Base-by-base conservation (phyloP, 2,888 invertebrate genomes). In the Callimorpha dominula region DNA sequence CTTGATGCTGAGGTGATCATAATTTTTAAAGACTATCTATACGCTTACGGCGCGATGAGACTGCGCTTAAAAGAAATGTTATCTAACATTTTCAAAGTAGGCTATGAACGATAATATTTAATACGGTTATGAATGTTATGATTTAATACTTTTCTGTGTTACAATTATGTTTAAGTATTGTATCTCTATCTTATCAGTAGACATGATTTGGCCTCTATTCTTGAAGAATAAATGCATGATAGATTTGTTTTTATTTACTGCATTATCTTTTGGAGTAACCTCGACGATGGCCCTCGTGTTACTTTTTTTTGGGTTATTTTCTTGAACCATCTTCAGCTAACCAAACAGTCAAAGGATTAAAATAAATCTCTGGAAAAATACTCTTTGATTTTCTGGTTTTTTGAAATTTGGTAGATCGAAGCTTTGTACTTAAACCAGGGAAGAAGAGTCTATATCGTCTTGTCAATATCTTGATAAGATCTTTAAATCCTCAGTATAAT, bases 111-210 rank as follows among this genome's bases (percentile, higher is more conserved):
- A 50, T 50, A 66, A 52, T 66, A 52, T 52, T 65, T 40, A 49
- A 66, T 40, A 43, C 42, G 63, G 40, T 64, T 64, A 40, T 43
- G 17, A 43, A 43, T 54, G 40, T 64, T 64, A 40, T 43, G 17
- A 43, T 64, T 54, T 60, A 31, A 31, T 63, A 50, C 64, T 31
- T 72, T 57, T 12, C 14, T 17, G 62, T 67, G 64, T 73, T 65
- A 78, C 70, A 74, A 75, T 75, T 77, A 74, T 69, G 74, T 72
- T 52, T 60, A 67, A 71, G 73, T 70, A 71, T 60, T 64, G 42
- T 72, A 12, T 17, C 67, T 50, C 52, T 78, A 84, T 79, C 76
- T 84, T 78, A 81, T 81, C 82, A 63, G n/a, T n/a, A 76, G 68
- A 77, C 74, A 66, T 65, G 68, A 70, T 67, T 42, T 79, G 79